Percentiles rank a stretch among this genome's conserved stretches.
Evolutionary conservation across 2,113 vertebrate species (phyloP).

Genomic region (Sorex fumeus): DNA sequence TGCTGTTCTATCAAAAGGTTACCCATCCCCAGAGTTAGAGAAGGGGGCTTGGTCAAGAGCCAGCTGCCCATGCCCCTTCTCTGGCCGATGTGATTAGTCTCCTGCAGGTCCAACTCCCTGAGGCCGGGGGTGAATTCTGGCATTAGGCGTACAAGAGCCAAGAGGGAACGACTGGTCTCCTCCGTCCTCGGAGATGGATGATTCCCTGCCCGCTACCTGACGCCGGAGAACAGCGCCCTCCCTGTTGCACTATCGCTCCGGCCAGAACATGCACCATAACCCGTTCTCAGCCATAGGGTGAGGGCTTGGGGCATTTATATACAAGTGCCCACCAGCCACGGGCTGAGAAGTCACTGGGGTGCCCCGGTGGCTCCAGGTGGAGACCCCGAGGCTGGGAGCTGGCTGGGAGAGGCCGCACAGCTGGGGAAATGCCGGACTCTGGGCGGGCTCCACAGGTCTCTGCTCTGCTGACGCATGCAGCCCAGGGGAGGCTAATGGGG

Average conservation of each 20-base stretch:
- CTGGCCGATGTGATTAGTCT: not conserved
- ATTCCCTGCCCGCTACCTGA: not conserved
- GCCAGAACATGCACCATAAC: not conserved
- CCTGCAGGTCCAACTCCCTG: not conserved
- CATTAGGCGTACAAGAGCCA: not conserved
- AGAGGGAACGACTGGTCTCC: not conserved
- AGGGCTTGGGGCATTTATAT: no score
- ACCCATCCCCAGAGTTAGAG: not conserved
- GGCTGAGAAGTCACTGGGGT: no score
- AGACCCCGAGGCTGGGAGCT: no score
- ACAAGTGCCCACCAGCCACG: no score
- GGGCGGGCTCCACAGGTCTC: no score
- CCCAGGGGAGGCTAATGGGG: no score
- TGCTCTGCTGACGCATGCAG: no score
- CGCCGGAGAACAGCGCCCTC: not conserved
- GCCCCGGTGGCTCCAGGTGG: no score
- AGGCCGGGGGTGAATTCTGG: not conserved
- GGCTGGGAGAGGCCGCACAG: no score
- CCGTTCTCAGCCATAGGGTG: no score
- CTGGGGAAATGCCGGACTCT: no score
- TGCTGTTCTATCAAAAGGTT: not conserved
- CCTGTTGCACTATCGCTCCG: not conserved
- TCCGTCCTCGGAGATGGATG: not conserved
- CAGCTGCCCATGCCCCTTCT: not conserved
- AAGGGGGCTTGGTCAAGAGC: not conserved